phyloP scores from a whole-genome alignment of 2,113 vertebrate species.

The Oreamnos americanus region DNA sequence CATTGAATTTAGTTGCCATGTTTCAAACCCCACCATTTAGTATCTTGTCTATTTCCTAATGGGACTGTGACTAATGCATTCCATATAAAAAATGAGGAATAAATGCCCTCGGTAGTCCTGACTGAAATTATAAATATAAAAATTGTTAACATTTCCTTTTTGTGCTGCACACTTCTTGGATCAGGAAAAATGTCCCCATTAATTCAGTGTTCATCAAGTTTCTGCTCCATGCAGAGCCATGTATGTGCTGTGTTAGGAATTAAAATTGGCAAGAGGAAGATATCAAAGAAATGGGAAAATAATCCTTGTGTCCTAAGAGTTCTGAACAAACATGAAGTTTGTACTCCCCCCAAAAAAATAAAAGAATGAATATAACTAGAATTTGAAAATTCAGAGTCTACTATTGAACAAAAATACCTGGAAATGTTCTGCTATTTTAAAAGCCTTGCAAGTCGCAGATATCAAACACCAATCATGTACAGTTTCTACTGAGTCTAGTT shows the following conservation, averaged over 20 bases:
- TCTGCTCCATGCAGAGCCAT: not conserved
- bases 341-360: not conserved
- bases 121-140: not conserved
- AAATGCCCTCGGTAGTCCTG: not conserved
- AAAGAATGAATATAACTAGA: not conserved
- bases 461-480: not conserved
- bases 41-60: not conserved
- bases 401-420: not conserved
- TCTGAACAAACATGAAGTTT: not conserved
- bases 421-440: not conserved
- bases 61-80: not conserved
- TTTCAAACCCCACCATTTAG: not conserved
- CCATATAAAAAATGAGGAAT: not conserved
- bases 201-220: not conserved
- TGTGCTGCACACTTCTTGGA: not conserved
- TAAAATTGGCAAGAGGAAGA: not conserved
- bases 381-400: not conserved
- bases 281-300: not conserved
- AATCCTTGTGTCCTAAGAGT: not conserved
- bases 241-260: not conserved
- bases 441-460: not conserved
- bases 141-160: not conserved
- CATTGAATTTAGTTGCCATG: not conserved
- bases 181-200: not conserved
- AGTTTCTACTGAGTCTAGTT: not conserved